These are phyloP conservation scores for Chalcosyrphus nemorum DNA, from an alignment of 2,888 invertebrate species.

Conservation along the genomic window DNA sequence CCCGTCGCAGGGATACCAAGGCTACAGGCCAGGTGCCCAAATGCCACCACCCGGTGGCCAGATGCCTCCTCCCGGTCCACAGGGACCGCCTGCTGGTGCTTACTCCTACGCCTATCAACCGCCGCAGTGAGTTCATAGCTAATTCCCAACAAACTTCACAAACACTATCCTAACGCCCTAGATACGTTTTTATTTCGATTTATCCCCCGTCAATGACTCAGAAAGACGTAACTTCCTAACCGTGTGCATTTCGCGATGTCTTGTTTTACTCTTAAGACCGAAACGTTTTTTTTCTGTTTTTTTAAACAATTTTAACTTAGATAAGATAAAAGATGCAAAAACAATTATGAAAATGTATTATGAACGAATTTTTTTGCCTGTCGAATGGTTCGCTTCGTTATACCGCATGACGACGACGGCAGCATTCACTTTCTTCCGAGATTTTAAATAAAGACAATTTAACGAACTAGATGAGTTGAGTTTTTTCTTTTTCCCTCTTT, in stretches of 20 bases:
- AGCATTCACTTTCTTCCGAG: slow-evolving; percentile 46
- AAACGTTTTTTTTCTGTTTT: slow-evolving; percentile 37
- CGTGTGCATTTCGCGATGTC: slow-evolving; percentile 7
- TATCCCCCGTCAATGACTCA: slow-evolving; percentile 23
- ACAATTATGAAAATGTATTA: slow-evolving; percentile 44
- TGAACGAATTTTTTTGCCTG: slow-evolving; percentile 40
- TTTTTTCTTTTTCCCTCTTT: no score
- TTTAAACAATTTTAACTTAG: slow-evolving; percentile 61
- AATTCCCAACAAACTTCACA: slow-evolving; percentile 33
- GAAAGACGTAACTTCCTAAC: slow-evolving; percentile 38
- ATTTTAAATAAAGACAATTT: slow-evolving; percentile 70
- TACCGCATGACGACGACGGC: slow-evolving; percentile 12
- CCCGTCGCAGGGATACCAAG: slow-evolving; percentile 86
- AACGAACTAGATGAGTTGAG: slow-evolving; percentile 44
- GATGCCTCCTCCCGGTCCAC: slow-evolving; percentile 84
- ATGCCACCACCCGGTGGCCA: slow-evolving; percentile 84
- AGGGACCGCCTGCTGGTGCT: slow-evolving; percentile 88
- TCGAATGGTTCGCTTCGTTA: slow-evolving; percentile 17
- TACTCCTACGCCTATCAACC: slow-evolving; percentile 92
- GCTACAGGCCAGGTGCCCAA: slow-evolving; percentile 85
- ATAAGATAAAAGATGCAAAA: slow-evolving; percentile 65
- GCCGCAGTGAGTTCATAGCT: slow-evolving; percentile 82
- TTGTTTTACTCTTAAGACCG: slow-evolving; percentile 52
- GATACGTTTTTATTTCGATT: slow-evolving; percentile 26
- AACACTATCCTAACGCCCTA: neutral